A percentile compares a stretch with the other conserved stretches of the same genome.
These are phyloP conservation scores for Prenolepis imparis DNA, from an alignment of 2,888 invertebrate species.

Conservation along the genomic window DNA sequence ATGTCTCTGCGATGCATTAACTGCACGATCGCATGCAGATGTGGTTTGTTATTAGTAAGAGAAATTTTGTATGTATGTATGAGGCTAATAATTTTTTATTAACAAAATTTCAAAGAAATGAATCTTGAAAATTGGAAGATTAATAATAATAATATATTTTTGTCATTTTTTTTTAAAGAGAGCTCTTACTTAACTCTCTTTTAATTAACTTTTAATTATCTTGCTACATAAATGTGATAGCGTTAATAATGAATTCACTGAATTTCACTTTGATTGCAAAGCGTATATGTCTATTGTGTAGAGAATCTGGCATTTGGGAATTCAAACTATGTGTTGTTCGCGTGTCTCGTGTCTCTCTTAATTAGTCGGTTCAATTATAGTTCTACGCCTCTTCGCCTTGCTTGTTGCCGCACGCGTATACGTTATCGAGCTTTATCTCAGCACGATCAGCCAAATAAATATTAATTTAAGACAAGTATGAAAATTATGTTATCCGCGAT, in stretches of 20 bases:
- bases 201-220: neutral
- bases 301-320: conserved; percentile 54
- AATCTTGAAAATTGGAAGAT: neutral
- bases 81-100: neutral
- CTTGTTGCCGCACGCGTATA: conserved; percentile 53
- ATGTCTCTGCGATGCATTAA: conserved; percentile 22
- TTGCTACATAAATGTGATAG: neutral
- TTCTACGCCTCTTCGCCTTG: conserved; percentile 60
- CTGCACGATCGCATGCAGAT: neutral
- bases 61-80: neutral
- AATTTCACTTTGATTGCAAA: conserved; percentile 42
- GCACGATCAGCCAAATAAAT: conserved; percentile 6
- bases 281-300: conserved; percentile 25
- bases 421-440: conserved; percentile 59
- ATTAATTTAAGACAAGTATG: conserved; percentile 9
- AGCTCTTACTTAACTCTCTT: neutral
- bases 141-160: neutral
- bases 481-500: neutral
- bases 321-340: conserved; percentile 77
- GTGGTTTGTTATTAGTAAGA: neutral
- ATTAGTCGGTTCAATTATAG: conserved; percentile 81
- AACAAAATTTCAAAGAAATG: neutral
- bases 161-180: conserved; percentile 8
- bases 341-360: conserved; percentile 80
- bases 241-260: conserved; percentile 7